Evolutionary conservation across 2,888 invertebrate species (phyloP).

Genomic region (Tanaodytes sp.): DNA sequence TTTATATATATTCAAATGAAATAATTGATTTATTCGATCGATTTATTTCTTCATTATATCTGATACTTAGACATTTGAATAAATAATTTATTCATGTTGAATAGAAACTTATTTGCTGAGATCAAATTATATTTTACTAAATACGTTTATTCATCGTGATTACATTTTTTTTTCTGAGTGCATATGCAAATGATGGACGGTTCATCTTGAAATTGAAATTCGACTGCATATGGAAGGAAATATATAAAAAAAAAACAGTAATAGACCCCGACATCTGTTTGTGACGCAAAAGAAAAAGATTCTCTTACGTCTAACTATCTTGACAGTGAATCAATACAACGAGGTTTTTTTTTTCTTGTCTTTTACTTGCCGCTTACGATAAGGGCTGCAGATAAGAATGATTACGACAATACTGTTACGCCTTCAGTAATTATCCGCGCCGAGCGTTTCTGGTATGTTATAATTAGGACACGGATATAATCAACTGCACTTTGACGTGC

Average conservation of each 20-base stretch:
- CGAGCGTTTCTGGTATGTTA: conserved; percentile 48
- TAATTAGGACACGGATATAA: conserved; percentile 53
- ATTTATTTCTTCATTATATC: too few species aligned
- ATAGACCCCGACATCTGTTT: conserved; percentile 52
- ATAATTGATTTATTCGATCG: too few species aligned
- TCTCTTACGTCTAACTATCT: conserved; percentile 53
- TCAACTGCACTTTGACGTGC: conserved; percentile 46
- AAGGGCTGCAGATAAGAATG: conserved; percentile 43
- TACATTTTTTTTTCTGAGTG: too few species aligned
- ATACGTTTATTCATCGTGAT: too few species aligned
- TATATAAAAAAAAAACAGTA: conserved; percentile 40
- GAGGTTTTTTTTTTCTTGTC: conserved; percentile 42
- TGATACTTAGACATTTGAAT: too few species aligned
- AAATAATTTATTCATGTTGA: too few species aligned
- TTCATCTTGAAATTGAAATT: conserved; percentile 52
- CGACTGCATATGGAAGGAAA: conserved; percentile 38
- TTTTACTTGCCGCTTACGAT: conserved; percentile 27
- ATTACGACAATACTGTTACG: conserved; percentile 50
- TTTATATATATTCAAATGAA: too few species aligned
- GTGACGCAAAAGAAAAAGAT: conserved; percentile 55
- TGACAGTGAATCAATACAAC: conserved; percentile 52
- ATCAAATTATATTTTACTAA: too few species aligned
- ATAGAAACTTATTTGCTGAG: too few species aligned
- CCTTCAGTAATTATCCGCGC: conserved; percentile 46
- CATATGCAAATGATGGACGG: conserved; percentile 50